Evolutionary conservation across 2,888 invertebrate genomes (phyloP).

Genomic region (Oithona nana): DNA sequence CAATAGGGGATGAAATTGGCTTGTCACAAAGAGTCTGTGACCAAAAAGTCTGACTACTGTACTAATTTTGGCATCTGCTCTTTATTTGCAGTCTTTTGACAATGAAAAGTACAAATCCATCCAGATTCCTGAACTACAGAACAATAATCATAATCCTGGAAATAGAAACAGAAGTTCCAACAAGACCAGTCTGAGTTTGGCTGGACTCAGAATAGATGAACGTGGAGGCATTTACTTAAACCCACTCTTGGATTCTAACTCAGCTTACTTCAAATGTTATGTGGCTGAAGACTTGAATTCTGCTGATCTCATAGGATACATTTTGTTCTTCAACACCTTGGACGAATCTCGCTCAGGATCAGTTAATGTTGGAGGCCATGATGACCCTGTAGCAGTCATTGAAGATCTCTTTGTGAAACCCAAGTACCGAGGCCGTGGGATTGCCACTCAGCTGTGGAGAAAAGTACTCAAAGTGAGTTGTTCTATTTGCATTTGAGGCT

Average conservation of each 20-base stretch:
- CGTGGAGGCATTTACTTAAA: constrained; percentile 13
- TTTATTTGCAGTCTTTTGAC: constrained; percentile 13
- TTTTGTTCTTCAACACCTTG: constrained; percentile 16
- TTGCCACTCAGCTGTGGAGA: constrained; percentile 12
- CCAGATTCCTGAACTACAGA: not conserved
- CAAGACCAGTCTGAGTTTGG: constrained; percentile 3
- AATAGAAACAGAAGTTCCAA: not conserved
- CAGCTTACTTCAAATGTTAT: constrained; percentile 13
- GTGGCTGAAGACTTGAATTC: constrained; percentile 10
- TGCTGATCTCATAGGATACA: constrained; percentile 2
- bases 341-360: not conserved
- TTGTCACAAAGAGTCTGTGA: not conserved
- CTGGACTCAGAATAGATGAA: constrained; percentile 12
- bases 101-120: constrained; percentile 16
- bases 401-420: constrained; percentile 14
- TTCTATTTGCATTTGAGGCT: not conserved
- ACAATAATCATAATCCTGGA: not conserved
- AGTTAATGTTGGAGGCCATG: not conserved
- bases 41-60: not conserved
- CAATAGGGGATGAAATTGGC: not conserved
- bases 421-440: constrained; percentile 7
- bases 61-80: not conserved
- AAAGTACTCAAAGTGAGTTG: constrained; percentile 11
- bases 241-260: constrained; percentile 9
- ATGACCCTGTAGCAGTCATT: constrained; percentile 14